Evolutionary conservation across 2,888 invertebrate species (phyloP), one percentile per base, ranked within the genome.

Genomic region (Hesperia comma): DNA sequence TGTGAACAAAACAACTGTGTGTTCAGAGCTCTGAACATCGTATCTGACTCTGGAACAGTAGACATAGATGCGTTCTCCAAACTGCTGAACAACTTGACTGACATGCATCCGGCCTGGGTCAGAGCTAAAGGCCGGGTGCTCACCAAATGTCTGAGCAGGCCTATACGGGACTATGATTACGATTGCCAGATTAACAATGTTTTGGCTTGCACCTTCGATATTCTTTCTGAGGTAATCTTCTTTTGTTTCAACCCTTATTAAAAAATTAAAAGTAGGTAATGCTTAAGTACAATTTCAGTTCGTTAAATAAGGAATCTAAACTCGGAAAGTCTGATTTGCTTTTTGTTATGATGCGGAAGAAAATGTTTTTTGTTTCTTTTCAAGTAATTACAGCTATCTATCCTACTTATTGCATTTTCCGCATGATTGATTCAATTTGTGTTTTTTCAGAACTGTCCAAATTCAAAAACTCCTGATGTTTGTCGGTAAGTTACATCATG

Each of bases 381-480:
- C 3, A 12, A 1, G 37, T 12, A 37, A 33, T 33, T 6, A 33
- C 10, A 33, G 8, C 12, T 37, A 0, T 37, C 3, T 37, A 10
- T 4, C 26, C 26, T 26, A 26, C 26, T 26, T 26, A 26, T 4
- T 26, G 26, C 2, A 26, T 26, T 26, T 26, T 26, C 5, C 5
- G 26, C 26, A 26, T 10, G 1, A 37, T 12, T 2, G 2, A 12
- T 37, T 37, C 0, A 37, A 37, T 37, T 37, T 37, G 37, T 26
- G n/a, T 12, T 37, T 66, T 88, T 84, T 67, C 89, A 92, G 92
- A 90, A 88, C 62, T 92, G 92, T 49, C 92, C 92, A 0, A 75
- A 82, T 55, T 74, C 72, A 10, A 81, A 72, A 17, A 85, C 82
- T 68, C 70, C 79, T n/a, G 85, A 88, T 69, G 73, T 74, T 4